Conservation (phyloP, 2,113 vertebrate genomes). For the Brachyhypopomus gauderio region DNA sequence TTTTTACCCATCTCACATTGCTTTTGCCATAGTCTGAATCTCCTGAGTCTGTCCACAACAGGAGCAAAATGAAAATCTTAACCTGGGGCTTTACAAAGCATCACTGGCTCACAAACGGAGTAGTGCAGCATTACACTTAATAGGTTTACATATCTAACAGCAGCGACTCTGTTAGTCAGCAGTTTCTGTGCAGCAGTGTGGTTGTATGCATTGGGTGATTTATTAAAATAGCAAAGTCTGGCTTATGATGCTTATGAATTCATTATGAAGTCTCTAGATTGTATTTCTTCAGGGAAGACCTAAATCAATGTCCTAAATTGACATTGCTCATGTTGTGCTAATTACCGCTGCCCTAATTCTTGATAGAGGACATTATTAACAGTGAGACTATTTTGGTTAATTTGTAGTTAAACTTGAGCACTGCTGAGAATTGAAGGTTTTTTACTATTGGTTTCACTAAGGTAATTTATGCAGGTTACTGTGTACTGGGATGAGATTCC, state of each 20-base stretch:
- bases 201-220: constrained; percentile 8
- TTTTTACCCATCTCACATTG: constrained; percentile 96
- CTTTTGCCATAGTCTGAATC: constrained; percentile 95
- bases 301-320: constrained; percentile 47
- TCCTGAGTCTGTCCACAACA: constrained; percentile 89
- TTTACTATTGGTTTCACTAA: not conserved
- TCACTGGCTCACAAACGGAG: constrained; percentile 61
- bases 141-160: not conserved
- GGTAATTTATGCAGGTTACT: not conserved
- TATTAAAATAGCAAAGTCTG: constrained; percentile 4
- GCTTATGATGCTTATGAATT: constrained; percentile 23
- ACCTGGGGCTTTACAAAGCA: constrained; percentile 95
- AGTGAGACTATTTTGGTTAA: constrained; percentile 46
- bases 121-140: not conserved
- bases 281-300: constrained; percentile 32
- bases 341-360: constrained; percentile 54
- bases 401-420: constrained; percentile 36
- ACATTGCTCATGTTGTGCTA: constrained; percentile 35
- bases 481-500: constrained; percentile 26
- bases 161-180: not conserved
- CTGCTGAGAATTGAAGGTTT: constrained; percentile 18
- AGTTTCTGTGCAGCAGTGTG: not conserved
- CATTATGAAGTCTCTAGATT: constrained; percentile 23
- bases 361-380: constrained; percentile 47
- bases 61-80: constrained; percentile 87